Base-by-base conservation (phyloP, 2,797 vertebrate species). In the Orientallactaga sibirica region DNA sequence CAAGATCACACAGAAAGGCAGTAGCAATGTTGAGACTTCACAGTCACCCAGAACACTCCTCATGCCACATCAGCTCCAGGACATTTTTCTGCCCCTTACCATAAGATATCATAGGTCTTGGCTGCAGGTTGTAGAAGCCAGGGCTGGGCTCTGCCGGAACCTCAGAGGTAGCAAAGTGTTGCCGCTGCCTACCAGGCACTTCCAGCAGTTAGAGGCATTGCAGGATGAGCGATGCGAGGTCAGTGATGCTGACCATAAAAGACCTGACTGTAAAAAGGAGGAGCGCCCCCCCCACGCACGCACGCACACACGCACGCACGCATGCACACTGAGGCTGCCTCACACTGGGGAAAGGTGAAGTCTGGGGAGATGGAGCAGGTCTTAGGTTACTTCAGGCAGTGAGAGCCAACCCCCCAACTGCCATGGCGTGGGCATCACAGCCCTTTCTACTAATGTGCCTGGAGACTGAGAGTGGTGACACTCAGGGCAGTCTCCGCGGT, bases 351-450 rank as follows among this genome's bases (percentile, higher is more conserved):
- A 52, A 75, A 41, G 37, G 8, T 58, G 12, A 62, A 67, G 27
- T 33, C 88, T 41, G 66, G 41, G 48, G 41, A 48, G 73, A 37
- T 1, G 22, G 37, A 61, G n/a, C 84, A 18, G 8, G n/a, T 61
- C 83, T 20, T 62, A 33, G 52, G 12, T 71, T 37, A 48, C 25
- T 24, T 62, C 25, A 27, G 83, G 15, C 33, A 62, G 27, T 27
- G 15, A 70, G 41, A 82, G 4, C 6, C 29, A 5, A 33, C 12
- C 7, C 20, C 29, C 27, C 14, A 33, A 18, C 16, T 12, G n/a
- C 78, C 1, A 0, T 64, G 3, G 5, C n/a, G 37, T 6, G 2
- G 70, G 7, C 3, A 0, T 24, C 78, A 71, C 58, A 61, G 70
- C 22, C n/a, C 52, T 52, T 67, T 71, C 19, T 61, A 27, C 70